phyloP scores from a whole-genome alignment of 2,888 invertebrate species.

The Perizoma affinitatum region DNA sequence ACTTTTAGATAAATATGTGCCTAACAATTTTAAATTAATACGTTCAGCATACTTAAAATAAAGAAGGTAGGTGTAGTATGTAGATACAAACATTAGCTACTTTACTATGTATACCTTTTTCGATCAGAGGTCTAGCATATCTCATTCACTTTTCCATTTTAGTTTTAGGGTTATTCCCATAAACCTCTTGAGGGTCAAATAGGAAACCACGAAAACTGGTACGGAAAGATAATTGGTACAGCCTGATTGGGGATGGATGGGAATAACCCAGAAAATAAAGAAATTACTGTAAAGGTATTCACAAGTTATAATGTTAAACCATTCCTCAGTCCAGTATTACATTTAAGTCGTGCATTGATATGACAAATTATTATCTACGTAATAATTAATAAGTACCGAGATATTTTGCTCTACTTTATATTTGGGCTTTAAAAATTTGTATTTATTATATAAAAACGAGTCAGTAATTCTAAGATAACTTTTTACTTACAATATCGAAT shows the following conservation, averaged over 20 bases:
- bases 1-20: constrained; percentile 31
- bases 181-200: no score
- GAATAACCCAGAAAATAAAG: neutral
- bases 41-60: neutral
- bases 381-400: constrained; percentile 27
- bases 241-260: neutral
- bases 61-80: no score
- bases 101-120: neutral
- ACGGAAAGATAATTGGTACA: neutral
- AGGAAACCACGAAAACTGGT: no score
- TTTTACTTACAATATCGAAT: constrained; percentile 34
- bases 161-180: no score
- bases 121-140: neutral
- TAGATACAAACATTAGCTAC: no score
- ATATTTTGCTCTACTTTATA: constrained; percentile 14
- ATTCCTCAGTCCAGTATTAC: constrained; percentile 74
- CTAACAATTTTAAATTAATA: constrained; percentile 18
- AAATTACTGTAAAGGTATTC: neutral
- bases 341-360: constrained; percentile 41
- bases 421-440: constrained; percentile 65
- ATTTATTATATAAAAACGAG: constrained; percentile 66
- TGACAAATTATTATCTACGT: constrained; percentile 32
- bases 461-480: constrained; percentile 75
- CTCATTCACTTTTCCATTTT: neutral
- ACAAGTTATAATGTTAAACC: constrained; percentile 50